Conservation (phyloP, 35 echinoderm and acorn worm genomes). For the Apostichopus japonicus region DNA sequence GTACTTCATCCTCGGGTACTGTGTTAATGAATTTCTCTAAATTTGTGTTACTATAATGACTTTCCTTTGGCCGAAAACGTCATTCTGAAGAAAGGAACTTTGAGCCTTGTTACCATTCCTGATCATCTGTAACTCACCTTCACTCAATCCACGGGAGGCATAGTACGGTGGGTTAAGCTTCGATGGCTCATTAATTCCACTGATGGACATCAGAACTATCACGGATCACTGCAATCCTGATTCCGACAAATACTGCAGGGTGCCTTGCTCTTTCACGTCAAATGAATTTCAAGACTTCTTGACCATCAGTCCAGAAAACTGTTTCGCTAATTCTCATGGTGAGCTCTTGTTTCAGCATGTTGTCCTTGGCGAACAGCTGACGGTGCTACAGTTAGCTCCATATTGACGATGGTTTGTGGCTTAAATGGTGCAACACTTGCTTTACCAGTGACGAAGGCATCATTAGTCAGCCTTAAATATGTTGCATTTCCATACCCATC, state of each 20-base stretch:
- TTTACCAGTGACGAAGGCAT: background rate
- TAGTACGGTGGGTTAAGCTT: slow-evolving; percentile 71
- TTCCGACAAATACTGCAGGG: slow-evolving; percentile 58
- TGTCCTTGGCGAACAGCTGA: slow-evolving; percentile 43
- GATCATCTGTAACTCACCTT: background rate
- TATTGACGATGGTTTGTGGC: slow-evolving; percentile 11
- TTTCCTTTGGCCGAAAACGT: slow-evolving; percentile 41
- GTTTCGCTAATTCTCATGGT: slow-evolving; percentile 15
- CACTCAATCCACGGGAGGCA: slow-evolving; percentile 63
- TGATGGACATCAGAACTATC: slow-evolving; percentile 50
- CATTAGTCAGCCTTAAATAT: background rate
- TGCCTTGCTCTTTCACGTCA: slow-evolving; percentile 52
- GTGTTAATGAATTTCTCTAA: background rate
- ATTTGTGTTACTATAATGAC: background rate
- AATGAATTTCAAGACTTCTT: slow-evolving; percentile 62
- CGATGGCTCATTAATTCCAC: background rate
- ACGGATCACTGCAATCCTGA: slow-evolving; percentile 43
- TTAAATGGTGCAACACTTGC: background rate
- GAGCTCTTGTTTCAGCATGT: slow-evolving; percentile 56
- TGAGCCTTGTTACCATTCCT: slow-evolving; percentile 33
- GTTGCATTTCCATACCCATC: slow-evolving; percentile 9
- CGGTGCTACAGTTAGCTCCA: slow-evolving; percentile 61
- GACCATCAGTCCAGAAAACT: slow-evolving; percentile 75
- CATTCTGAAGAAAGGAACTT: slow-evolving; percentile 8
- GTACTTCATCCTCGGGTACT: background rate